Evolutionary conservation across 2,797 vertebrate genomes (phyloP), one percentile per base, ranked within the genome.

Genomic region (Oceanodroma leucorhoa): DNA sequence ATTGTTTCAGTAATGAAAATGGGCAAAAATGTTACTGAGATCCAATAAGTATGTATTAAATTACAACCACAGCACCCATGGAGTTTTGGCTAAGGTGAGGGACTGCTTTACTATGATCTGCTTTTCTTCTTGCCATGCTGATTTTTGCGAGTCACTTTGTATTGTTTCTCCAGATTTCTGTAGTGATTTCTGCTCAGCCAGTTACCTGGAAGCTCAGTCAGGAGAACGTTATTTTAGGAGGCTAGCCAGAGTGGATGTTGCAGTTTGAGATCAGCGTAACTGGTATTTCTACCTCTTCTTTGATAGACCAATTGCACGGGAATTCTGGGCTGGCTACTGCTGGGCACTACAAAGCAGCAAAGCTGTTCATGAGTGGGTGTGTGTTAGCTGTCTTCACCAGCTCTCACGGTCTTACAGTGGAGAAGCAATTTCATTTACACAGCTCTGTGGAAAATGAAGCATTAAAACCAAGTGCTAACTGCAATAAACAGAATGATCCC

Each of bases 221-320:
- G 18, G 9, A 77, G 5, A 92, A 12, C 8, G 34, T 45, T 34
- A 11, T 50, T 83, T 53, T 38, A 34, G 32, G 21, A 60, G 7
- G 20, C 5, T 1, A 1, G 2, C 0, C 2, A 71, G 32, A 36
- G 16, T 9, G 6, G 36, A n/a, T 41, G 41, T 20, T 77, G 53
- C 13, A 27, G 13, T 64, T 84, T 46, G 26, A 43, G 26, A 17
- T n/a, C 12, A 34, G 6, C 4, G 1, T 29, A 43, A 16, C 11
- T 77, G 19, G 3, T 61, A 29, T 51, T 53, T 80, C 60, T 83
- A n/a, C 14, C 2, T 60, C 30, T 61, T 15, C 30, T 55, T 34
- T 54, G 29, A 20, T 6, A 60, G 16, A 23, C 1, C 1, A 3
- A 6, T 55, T 30, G 18, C 27, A n/a, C 3, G 0, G 10, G 29